A percentile compares a stretch with the other conserved stretches of the same genome.
Conservation (phyloP, 2,113 vertebrate genomes). For the Onychostoma macrolepis region DNA sequence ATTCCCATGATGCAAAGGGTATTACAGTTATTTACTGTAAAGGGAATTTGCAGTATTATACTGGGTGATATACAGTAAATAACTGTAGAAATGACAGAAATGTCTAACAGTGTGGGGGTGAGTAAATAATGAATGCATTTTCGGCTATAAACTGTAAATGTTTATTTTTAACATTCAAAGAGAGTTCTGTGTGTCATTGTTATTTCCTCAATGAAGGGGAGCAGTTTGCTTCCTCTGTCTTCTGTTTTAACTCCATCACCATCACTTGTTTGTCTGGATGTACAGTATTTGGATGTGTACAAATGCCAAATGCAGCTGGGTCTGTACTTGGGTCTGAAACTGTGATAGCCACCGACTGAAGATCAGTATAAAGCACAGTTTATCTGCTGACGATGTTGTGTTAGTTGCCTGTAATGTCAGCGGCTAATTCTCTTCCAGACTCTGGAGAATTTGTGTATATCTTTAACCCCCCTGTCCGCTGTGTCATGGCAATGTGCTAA, state of each 20-base stretch:
- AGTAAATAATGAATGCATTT: background rate
- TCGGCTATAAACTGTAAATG: background rate
- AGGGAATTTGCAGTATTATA: too few species aligned
- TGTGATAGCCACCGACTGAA: background rate
- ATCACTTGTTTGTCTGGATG: background rate
- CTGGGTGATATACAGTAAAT: too few species aligned
- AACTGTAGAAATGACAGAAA: too few species aligned
- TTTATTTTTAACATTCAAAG: background rate
- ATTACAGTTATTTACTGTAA: too few species aligned
- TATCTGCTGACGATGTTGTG: background rate
- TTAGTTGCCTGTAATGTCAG: conserved; percentile 9
- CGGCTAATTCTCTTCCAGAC: background rate
- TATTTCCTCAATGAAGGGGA: background rate
- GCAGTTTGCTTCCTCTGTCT: background rate
- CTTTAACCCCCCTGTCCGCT: conserved; percentile 16
- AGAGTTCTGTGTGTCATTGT: background rate
- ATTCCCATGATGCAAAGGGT: too few species aligned
- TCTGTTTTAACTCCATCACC: background rate
- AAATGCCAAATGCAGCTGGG: background rate
- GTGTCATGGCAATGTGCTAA: background rate
- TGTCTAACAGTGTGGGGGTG: too few species aligned
- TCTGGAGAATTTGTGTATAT: conserved; percentile 4
- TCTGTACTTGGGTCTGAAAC: background rate
- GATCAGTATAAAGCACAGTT: background rate
- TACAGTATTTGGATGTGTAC: background rate